Evolutionary conservation across 2,888 invertebrate genomes (phyloP), one percentile per base, ranked within the genome.

Genomic region (Rapana venosa): DNA sequence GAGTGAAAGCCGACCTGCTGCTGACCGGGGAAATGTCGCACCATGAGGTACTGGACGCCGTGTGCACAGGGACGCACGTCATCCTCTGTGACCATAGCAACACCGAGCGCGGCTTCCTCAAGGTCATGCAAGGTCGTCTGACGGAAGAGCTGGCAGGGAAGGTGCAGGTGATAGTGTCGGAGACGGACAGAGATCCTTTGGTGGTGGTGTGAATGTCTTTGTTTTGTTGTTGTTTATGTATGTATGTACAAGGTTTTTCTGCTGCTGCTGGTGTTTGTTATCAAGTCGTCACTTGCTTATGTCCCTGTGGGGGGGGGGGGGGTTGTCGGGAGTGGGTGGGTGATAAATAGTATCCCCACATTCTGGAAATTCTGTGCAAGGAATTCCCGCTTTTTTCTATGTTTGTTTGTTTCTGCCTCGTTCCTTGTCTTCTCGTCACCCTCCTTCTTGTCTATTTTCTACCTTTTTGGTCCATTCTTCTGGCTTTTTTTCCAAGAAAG

Each of bases 11-110:
- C 4, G 98, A 98, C 96, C 96, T 99, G 26, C 98, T 98, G 94
- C 96, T 99, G 70, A 99, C 99, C 30, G 97, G 97, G 32, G 99
- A 99, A 97, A 99, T 99, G 98, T 97, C 98, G 0, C 99, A 99
- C 96, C 99, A 99, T 95, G 98, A 99, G 92, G 96, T 99, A 0
- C 97, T 99, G 70, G 98, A 99, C 94, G 98, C 98, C 0, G 97
- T 97, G 47, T 98, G 98, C 94, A 26, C 87, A 20, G 97, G 98
- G 58, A 97, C 97, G 30, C 97, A 97, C 90, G 98, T 99, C 0
- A 97, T 99, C 94, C 96, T 99, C 32, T 98, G 98, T 92, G 98
- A 99, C 96, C 99, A 99, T 96, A 98, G 98, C 77, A 98, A 99
- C 96, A 98, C 98, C 0, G 99, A 99, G 96, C 97, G 99, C 91